Evolutionary conservation across 53 echinoderm and acorn worm species (phyloP).

Genomic region (Henricia sp.): DNA sequence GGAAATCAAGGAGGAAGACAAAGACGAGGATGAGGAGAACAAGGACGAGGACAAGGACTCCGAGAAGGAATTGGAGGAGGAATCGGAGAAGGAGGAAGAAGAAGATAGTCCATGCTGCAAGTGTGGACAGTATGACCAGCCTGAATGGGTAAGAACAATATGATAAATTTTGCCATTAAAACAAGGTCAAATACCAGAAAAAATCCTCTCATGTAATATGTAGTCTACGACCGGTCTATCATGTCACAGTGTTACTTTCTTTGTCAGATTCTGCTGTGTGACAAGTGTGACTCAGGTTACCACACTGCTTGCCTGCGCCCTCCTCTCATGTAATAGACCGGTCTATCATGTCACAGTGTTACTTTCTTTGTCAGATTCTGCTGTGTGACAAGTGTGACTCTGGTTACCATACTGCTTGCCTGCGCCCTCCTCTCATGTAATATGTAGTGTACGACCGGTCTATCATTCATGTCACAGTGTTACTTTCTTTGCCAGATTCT

Average conservation of each 20-base stretch:
- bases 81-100: conserved; percentile 56
- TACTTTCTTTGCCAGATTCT: not conserved
- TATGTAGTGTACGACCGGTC: no score
- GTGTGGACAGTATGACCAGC: conserved; percentile 90
- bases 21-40: conserved; percentile 6
- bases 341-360: no score
- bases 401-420: not conserved
- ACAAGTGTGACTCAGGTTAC: conserved; percentile 96
- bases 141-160: conserved; percentile 80
- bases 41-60: conserved; percentile 53
- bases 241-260: no score
- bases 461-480: no score
- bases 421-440: no score
- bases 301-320: conserved; percentile 96
- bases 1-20: conserved; percentile 59
- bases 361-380: not conserved
- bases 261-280: conserved; percentile 88
- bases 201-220: no score
- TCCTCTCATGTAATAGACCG: conserved; percentile 96
- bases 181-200: no score
- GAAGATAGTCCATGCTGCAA: conserved; percentile 89
- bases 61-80: conserved; percentile 60
- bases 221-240: no score
- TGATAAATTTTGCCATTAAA: no score
- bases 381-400: conserved; percentile 71